Evolutionary conservation across 2,888 invertebrate genomes (phyloP).

Genomic region (Ormyrus pomaceus): DNA sequence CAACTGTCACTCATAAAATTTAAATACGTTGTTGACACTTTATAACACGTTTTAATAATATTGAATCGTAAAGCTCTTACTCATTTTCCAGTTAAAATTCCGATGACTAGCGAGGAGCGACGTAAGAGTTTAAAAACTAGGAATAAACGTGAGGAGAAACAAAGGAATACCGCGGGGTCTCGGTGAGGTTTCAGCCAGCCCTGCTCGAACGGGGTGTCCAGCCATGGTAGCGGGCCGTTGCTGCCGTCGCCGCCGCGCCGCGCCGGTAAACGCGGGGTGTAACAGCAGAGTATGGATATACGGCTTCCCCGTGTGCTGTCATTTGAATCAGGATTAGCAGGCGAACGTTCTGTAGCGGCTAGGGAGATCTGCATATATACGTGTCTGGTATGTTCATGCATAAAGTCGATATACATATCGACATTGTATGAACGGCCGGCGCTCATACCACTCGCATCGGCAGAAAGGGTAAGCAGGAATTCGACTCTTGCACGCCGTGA

Average conservation of each 20-base stretch:
- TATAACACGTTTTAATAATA: no score
- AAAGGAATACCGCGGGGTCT: slow-evolving; percentile 3
- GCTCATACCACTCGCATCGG: not conserved
- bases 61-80: no score
- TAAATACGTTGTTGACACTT: no score
- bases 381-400: slow-evolving; percentile 11
- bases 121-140: no score
- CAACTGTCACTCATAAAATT: no score
- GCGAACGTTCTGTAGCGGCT: slow-evolving; percentile 38
- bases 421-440: not conserved
- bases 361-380: slow-evolving; percentile 51
- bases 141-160: not conserved
- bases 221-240: slow-evolving; percentile 15
- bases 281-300: slow-evolving; percentile 64
- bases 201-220: slow-evolving; percentile 38
- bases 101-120: no score
- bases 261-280: slow-evolving; percentile 25
- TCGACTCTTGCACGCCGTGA: slow-evolving; percentile 1
- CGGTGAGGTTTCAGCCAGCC: slow-evolving; percentile 21
- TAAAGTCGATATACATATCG: slow-evolving; percentile 21
- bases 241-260: not conserved
- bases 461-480: slow-evolving; percentile 17
- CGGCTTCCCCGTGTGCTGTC: slow-evolving; percentile 71
- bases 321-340: slow-evolving; percentile 71
- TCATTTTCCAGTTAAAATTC: no score